Conservation (phyloP, 1,140 invertebrate genomes). For the Drosophila kanapiae region DNA sequence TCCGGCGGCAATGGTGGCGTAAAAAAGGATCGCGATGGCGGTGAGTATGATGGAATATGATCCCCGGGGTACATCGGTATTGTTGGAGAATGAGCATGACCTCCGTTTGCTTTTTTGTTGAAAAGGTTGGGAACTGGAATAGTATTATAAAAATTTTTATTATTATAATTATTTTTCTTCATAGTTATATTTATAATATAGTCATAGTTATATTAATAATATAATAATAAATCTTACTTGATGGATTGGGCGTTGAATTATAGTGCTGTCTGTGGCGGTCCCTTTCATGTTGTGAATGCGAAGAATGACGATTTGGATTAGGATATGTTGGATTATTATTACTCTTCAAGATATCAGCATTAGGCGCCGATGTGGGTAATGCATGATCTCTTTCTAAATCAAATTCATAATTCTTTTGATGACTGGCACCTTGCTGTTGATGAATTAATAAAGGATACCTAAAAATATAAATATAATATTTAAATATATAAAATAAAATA, state of each 20-base stretch:
- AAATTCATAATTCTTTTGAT: slow-evolving; percentile 87
- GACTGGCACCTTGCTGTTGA: slow-evolving; percentile 61
- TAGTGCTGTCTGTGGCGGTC: slow-evolving; percentile 78
- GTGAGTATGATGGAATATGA: slow-evolving; percentile 91
- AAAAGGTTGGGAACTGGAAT: slow-evolving; percentile 81
- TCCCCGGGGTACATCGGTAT: slow-evolving; percentile 87
- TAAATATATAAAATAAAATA: too few species aligned
- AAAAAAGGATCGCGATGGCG: slow-evolving; percentile 91
- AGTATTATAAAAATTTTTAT: neutral
- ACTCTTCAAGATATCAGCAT: slow-evolving; percentile 90
- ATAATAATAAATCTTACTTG: slow-evolving; percentile 83
- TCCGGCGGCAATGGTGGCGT: slow-evolving; percentile 92
- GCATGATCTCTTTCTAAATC: slow-evolving; percentile 89
- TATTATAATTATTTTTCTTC: neutral
- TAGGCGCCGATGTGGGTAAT: slow-evolving; percentile 89
- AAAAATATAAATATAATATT: slow-evolving; percentile 32
- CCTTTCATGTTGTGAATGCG: slow-evolving; percentile 70
- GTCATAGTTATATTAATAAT: neutral
- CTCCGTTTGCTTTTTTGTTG: slow-evolving; percentile 85
- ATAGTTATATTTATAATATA: too few species aligned
- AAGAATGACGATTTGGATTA: slow-evolving; percentile 86
- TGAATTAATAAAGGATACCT: slow-evolving; percentile 68
- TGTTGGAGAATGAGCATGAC: slow-evolving; percentile 80
- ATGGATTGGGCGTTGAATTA: slow-evolving; percentile 77
- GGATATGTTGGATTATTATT: slow-evolving; percentile 90